Evolutionary conservation across 2,888 invertebrate genomes (phyloP), one percentile per base, ranked within the genome.

Genomic region (Lycophotia porphyrea): DNA sequence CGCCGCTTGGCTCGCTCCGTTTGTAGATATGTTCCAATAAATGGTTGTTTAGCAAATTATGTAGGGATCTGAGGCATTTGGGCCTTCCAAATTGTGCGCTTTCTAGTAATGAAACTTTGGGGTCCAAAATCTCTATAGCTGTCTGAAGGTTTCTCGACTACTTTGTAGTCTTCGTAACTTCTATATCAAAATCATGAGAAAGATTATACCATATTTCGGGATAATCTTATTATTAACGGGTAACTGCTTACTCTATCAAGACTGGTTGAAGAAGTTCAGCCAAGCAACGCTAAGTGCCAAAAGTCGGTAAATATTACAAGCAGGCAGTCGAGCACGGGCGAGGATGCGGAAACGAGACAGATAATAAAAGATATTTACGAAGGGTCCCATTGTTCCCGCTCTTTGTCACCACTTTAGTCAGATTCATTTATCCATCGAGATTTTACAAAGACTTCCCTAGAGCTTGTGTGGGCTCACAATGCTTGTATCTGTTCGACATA

Each of bases 281-380:
- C 71, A 78, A 81, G 76, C 77, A 76, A 81, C 82, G 79, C 81
- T 87, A 84, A 88, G 86, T 81, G 77, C 80, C 81, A 83, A 88
- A 88, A 88, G 81, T 84, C 79, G 81, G 81, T 79, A 90, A 90
- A 91, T 86, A 89, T 87, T 83, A 81, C 74, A 71, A 84, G 79
- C 71, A 81, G 86, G 80, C 80, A 82, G 71, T 74, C 68, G 79
- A 85, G 78, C 68, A 76, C 70, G 34, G 73, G 76, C 71, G 76
- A 84, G 85, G 88, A 88, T 80, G 88, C 87, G 89, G 88, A 90
- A 90, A 86, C 84, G 86, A 85, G 85, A 80, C 84, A 84, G 87
- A 90, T 90, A 90, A 91, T 92, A 92, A 91, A 91, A 90, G 91
- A 91, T 92, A 91, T 92, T 93, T 92, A 91, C 91, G 76, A 89